These are phyloP conservation scores for Anarrhichthys ocellatus DNA, from an alignment of 2,113 vertebrate genomes.

Conservation along the genomic window DNA sequence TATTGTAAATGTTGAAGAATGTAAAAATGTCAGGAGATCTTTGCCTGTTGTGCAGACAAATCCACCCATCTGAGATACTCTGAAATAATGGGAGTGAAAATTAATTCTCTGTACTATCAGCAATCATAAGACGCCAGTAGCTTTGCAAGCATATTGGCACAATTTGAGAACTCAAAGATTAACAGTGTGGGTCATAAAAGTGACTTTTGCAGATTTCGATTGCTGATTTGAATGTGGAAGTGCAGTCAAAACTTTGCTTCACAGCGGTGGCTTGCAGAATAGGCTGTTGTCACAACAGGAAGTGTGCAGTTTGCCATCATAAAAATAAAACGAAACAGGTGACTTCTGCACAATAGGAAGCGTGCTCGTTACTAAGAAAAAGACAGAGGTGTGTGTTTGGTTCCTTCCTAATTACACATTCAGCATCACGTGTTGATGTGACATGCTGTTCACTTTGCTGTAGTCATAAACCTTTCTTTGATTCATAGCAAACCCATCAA, in stretches of 20 bases:
- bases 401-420: neutral
- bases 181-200: neutral
- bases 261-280: neutral
- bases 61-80: neutral
- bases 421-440: neutral
- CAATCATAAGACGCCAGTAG: neutral
- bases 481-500: neutral
- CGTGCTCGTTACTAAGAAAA: neutral
- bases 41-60: neutral
- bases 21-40: conserved; percentile 6
- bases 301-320: conserved; percentile 9
- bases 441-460: conserved; percentile 6
- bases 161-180: neutral
- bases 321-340: neutral
- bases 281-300: conserved; percentile 25
- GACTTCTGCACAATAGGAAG: neutral
- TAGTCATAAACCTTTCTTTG: neutral
- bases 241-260: neutral
- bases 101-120: neutral
- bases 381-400: neutral
- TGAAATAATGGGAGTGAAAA: neutral
- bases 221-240: conserved; percentile 6
- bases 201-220: neutral
- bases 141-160: neutral
- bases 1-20: neutral